Percentiles rank a stretch among this genome's conserved stretches.
These are phyloP conservation scores for Hyperoodon ampullatus DNA, from an alignment of 2,113 vertebrate species.

Conservation along the genomic window DNA sequence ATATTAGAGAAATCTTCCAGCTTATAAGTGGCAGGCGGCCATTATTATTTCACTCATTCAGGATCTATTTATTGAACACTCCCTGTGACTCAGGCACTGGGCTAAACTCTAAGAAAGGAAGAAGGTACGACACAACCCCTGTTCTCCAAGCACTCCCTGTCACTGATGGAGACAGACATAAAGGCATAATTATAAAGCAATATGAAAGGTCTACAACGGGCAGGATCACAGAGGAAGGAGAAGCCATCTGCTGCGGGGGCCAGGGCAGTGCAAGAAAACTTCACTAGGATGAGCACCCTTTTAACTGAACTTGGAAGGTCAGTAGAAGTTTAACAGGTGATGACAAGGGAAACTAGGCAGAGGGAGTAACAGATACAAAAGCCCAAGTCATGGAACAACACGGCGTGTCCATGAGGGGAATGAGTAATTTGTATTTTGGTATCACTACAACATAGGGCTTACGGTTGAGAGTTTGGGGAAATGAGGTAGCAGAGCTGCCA, in stretches of 20 bases:
- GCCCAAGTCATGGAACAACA: neutral
- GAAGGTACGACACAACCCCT: neutral
- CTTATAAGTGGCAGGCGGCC: neutral
- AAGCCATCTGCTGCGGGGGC: neutral
- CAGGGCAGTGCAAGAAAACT: neutral
- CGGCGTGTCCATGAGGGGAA: neutral
- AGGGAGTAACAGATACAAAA: neutral
- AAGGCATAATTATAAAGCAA: neutral
- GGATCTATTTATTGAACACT: neutral
- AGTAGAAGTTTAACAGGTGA: neutral
- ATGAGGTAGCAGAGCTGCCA: neutral
- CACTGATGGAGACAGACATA: neutral
- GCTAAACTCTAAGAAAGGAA: neutral
- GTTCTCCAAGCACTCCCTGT: neutral
- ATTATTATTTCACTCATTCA: neutral
- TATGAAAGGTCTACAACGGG: neutral
- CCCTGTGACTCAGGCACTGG: neutral
- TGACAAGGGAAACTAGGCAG: neutral
- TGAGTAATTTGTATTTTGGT: neutral
- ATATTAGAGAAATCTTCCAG: neutral
- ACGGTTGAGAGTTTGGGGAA: neutral
- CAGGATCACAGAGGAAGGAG: neutral
- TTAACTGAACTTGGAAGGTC: neutral
- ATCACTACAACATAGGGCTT: neutral
- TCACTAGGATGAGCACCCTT: neutral